Evolutionary conservation across 2,113 vertebrate species (phyloP), one percentile per base, ranked within the genome.

Genomic region (Cygnus atratus): DNA sequence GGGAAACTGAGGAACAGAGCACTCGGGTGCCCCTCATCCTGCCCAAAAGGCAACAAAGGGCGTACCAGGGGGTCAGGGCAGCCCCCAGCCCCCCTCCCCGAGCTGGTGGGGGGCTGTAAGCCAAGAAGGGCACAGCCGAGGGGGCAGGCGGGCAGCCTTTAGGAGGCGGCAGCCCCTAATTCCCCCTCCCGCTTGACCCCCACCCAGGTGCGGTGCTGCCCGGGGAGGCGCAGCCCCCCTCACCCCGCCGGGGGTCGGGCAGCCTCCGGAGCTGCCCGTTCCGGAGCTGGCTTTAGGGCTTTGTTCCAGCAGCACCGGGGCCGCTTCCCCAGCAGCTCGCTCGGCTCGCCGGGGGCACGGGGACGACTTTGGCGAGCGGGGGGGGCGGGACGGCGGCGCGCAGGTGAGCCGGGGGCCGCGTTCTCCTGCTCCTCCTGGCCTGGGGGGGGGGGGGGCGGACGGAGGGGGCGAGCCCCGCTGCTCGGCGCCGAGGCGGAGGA

Each of bases 11-110:
- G 91, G 88, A 41, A 43, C 0, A 3, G 44, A 6, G 66, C 7
- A 9, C 68, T 13, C 8, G 0, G 2, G 20, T 0, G 6, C 5
- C 13, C 0, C 44, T 17, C 2, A 2, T 2, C 12, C 18, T 37
- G 0, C 37, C 72, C 13, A 26, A 18, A 2, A 61, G 88, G 2
- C 24, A 5, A 6, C 4, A 0, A 2, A 33, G 50, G 12, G 3
- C 0, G 24, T 2, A 1, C 9, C 0, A n/a, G 13, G 20, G 24
- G 28, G 3, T 13, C 26, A 0, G n/a, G 50, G 55, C n/a, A 21
- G 33, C 52, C 29, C 24, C 29, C 66, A 0, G 7, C 59, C 9
- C 8, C 44, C 9, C 35, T 8, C 33, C 35, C 37, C 0, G 28
- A 19, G 65, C 66, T 8, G 76, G 2, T 5, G 76, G 33, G 58